These are phyloP conservation scores for Slavum lentiscoides DNA, from an alignment of 2,888 invertebrate genomes.

Conservation along the genomic window DNA sequence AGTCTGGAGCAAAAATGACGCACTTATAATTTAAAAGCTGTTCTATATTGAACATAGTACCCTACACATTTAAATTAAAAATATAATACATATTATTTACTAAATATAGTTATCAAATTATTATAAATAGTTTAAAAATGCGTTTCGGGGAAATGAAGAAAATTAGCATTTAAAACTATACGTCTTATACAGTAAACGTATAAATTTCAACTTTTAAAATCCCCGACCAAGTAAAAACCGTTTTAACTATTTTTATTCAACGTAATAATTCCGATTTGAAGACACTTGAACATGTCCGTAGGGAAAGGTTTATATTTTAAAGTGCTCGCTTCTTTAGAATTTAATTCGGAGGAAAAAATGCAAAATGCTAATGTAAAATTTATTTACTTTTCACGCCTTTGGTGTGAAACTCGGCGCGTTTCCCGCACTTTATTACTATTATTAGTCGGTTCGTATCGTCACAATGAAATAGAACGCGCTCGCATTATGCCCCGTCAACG, in stretches of 20 bases:
- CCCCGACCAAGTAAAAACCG: constrained; percentile 1
- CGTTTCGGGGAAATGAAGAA: neutral
- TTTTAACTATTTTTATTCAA: constrained; percentile 11
- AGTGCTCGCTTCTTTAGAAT: constrained; percentile 7
- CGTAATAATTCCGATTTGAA: constrained; percentile 3
- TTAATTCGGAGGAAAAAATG: neutral
- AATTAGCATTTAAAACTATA: constrained; percentile 1
- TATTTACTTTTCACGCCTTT: constrained; percentile 24
- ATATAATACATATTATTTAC: too few relatives aligned
- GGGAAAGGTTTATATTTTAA: constrained; percentile 27
- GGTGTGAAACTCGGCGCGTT: neutral
- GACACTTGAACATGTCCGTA: constrained; percentile 8
- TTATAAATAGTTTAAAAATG: too few relatives aligned
- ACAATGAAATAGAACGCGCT: neutral
- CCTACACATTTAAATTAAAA: too few relatives aligned
- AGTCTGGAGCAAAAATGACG: too few relatives aligned
- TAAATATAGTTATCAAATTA: too few relatives aligned
- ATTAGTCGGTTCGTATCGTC: neutral
- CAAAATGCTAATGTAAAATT: constrained; percentile 16
- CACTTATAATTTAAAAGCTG: too few relatives aligned
- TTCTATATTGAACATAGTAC: too few relatives aligned
- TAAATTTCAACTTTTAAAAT: constrained; percentile 13
- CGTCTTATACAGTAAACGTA: neutral
- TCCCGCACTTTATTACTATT: constrained; percentile 8
- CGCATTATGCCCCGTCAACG: too few relatives aligned